Conservation (phyloP, 2,888 invertebrate genomes). For the Drosophila kuntzei region DNA sequence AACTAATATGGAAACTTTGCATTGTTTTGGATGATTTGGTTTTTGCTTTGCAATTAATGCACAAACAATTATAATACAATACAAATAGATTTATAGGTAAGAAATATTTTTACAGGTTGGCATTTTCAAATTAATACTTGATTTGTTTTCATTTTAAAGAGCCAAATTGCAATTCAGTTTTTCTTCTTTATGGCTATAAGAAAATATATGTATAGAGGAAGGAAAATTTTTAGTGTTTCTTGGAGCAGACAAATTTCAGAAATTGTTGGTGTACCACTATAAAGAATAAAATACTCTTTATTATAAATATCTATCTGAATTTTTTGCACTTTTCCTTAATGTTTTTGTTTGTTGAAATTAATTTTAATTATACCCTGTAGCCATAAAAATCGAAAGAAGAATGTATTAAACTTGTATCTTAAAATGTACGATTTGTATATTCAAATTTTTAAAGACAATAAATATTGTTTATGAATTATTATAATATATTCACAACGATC, state of each 20-base stretch:
- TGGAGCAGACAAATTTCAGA: not conserved
- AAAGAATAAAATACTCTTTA: slow-evolving; percentile 8
- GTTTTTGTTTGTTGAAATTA: slow-evolving; percentile 4
- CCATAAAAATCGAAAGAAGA: not conserved
- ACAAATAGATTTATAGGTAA: slow-evolving; percentile 19
- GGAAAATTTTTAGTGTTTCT: not conserved
- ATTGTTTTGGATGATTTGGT: not conserved
- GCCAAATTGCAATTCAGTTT: slow-evolving; percentile 1
- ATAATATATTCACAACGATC: not conserved
- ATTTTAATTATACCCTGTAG: slow-evolving; percentile 9
- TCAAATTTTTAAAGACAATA: not conserved
- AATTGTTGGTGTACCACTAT: not conserved
- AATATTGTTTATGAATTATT: not conserved
- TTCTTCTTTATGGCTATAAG: not conserved
- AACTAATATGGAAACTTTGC: slow-evolving; percentile 6
- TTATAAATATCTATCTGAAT: not conserved
- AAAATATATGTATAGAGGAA: too few relatives aligned
- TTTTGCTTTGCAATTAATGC: slow-evolving; percentile 15
- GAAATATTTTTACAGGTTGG: not conserved
- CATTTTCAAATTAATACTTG: not conserved
- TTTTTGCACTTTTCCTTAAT: slow-evolving; percentile 6
- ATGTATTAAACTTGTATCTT: too few relatives aligned
- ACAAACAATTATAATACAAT: slow-evolving; percentile 7
- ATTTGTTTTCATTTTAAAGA: slow-evolving; percentile 3
- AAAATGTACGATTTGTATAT: not conserved